phyloP scores from a whole-genome alignment of 2,797 vertebrate genomes.

The Urosaurus nigricauda region DNA sequence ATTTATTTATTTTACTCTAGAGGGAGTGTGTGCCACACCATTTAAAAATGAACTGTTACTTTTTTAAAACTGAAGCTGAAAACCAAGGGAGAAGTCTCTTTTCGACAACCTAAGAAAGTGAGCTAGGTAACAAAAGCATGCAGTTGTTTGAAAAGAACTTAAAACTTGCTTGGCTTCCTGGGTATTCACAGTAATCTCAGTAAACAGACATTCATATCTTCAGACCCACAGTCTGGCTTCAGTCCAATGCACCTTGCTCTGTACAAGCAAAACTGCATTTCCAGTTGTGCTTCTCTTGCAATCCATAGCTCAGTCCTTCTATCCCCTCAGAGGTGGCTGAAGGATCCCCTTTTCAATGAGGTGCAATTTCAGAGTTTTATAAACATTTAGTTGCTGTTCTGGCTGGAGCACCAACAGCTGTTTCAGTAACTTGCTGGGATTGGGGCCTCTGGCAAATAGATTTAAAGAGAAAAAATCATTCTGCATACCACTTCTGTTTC shows the following conservation, averaged over 20 bases:
- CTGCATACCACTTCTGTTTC: background rate
- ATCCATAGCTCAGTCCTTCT: conserved; percentile 33
- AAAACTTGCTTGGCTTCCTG: conserved; percentile 47
- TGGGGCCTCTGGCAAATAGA: conserved; percentile 86
- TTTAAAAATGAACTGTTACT: conserved; percentile 49
- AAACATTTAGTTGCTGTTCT: conserved; percentile 92
- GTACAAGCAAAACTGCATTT: conserved; percentile 46
- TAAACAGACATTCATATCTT: conserved; percentile 65
- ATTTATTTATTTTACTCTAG: background rate
- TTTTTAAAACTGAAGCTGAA: conserved; percentile 46
- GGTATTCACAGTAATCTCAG: conserved; percentile 73
- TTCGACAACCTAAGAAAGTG: conserved; percentile 39
- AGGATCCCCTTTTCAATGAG: conserved; percentile 90
- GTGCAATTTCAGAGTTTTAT: conserved; percentile 89
- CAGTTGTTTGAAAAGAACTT: conserved; percentile 46
- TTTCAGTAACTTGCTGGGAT: conserved; percentile 95
- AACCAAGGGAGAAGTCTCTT: conserved; percentile 45
- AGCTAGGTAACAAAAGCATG: conserved; percentile 61
- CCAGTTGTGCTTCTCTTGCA: conserved; percentile 47
- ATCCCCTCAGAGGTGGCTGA: conserved; percentile 78
- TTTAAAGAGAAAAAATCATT: background rate
- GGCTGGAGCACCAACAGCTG: conserved; percentile 93
- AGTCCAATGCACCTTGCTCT: conserved; percentile 37
- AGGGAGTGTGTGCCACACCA: background rate
- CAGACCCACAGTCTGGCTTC: conserved; percentile 46